A percentile compares a stretch with the other conserved stretches of the same genome.
These are phyloP conservation scores for Sorex fumeus DNA, from an alignment of 2,113 vertebrate genomes.

Conservation along the genomic window DNA sequence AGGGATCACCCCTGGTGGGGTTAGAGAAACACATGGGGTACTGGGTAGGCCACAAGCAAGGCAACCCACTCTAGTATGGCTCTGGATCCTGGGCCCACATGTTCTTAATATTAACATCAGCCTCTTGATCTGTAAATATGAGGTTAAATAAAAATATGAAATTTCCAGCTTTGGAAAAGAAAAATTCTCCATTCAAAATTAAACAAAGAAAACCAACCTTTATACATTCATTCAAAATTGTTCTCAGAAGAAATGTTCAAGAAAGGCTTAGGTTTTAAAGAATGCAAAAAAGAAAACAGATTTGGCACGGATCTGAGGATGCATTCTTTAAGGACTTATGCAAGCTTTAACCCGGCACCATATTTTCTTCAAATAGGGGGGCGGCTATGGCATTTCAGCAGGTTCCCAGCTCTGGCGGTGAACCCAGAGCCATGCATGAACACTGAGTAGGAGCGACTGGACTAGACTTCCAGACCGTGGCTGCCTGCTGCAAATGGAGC, in stretches of 20 bases:
- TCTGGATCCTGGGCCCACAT: too few species aligned
- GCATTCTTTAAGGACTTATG: constrained; percentile 35
- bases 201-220: constrained; percentile 24
- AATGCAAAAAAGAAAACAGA: constrained; percentile 8
- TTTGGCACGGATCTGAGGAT: constrained; percentile 22
- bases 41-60: too few species aligned
- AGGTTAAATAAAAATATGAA: constrained; percentile 32
- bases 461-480: neutral
- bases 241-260: constrained; percentile 40
- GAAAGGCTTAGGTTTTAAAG: constrained; percentile 28
- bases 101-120: neutral
- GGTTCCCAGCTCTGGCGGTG: neutral
- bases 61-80: too few species aligned
- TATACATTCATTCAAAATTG: constrained; percentile 42
- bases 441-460: neutral
- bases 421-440: neutral
- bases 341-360: neutral
- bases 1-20: too few species aligned
- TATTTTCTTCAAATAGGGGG: neutral
- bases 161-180: constrained; percentile 24
- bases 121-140: constrained; percentile 25
- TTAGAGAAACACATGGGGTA: too few species aligned
- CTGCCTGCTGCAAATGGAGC: neutral
- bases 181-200: constrained; percentile 43
- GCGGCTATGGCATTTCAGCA: neutral